Evolutionary conservation across 1,140 invertebrate species (phyloP).

Genomic region (Eciton burchellii): DNA sequence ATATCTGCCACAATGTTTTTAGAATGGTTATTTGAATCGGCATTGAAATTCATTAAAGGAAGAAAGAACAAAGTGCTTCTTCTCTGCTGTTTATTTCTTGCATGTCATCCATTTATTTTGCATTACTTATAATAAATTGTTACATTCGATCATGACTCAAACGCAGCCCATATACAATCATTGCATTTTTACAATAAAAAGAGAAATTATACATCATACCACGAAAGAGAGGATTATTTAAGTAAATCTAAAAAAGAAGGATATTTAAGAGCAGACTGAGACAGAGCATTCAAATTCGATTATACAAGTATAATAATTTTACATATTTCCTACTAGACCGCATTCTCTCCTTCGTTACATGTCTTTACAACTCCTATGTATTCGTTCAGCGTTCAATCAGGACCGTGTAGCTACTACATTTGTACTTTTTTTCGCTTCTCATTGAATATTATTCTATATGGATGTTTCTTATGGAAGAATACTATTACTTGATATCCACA

Average conservation of each 20-base stretch:
- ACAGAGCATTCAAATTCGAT: conserved; percentile 75
- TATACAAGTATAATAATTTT: conserved; percentile 69
- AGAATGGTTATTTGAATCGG: conserved; percentile 44
- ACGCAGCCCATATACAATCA: conserved; percentile 85
- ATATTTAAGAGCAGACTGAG: conserved; percentile 71
- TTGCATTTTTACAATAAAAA: conserved; percentile 83
- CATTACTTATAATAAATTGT: conserved; percentile 82
- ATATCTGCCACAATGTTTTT: background rate
- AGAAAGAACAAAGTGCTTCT: background rate
- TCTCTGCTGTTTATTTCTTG: conserved; percentile 64
- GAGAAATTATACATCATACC: conserved; percentile 77
- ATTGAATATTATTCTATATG: conserved; percentile 66
- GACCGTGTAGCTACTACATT: conserved; percentile 76
- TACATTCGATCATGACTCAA: conserved; percentile 85
- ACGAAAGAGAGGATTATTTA: conserved; percentile 63
- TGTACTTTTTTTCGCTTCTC: conserved; percentile 75
- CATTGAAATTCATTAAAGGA: background rate
- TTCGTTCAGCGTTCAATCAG: conserved; percentile 78
- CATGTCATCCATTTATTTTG: conserved; percentile 81
- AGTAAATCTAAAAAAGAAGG: conserved; percentile 69
- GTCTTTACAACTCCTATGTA: conserved; percentile 79
- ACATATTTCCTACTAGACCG: conserved; percentile 77
- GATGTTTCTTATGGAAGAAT: conserved; percentile 56
- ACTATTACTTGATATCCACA: conserved; percentile 46
- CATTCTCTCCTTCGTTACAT: conserved; percentile 77